These are phyloP conservation scores for Microctonus brassicae DNA, from an alignment of 2,888 invertebrate species.

Conservation along the genomic window DNA sequence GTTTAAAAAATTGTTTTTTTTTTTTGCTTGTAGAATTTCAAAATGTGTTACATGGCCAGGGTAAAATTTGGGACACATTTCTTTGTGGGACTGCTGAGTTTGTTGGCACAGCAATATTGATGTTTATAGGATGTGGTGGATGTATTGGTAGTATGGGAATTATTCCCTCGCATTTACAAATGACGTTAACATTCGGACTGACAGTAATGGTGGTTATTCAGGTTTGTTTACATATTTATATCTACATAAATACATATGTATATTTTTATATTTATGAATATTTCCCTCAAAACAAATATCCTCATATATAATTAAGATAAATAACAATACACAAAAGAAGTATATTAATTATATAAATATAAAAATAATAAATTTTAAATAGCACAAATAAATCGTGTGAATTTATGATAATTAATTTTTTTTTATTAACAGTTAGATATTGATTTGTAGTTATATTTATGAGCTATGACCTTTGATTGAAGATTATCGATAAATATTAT, in stretches of 20 bases:
- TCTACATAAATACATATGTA: no score
- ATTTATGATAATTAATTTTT: no score
- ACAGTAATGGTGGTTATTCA: slow-evolving; percentile 66
- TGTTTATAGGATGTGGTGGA: slow-evolving; percentile 67
- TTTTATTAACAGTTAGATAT: no score
- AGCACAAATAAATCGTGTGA: no score
- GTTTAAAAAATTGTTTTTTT: not conserved
- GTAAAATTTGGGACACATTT: slow-evolving; percentile 49
- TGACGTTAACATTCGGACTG: slow-evolving; percentile 64
- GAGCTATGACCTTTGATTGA: not conserved
- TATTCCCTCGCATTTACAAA: slow-evolving; percentile 57
- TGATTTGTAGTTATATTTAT: no score
- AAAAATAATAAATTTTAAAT: not conserved
- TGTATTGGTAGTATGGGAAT: slow-evolving; percentile 53
- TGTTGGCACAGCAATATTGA: slow-evolving; percentile 63
- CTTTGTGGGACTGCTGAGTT: slow-evolving; percentile 63
- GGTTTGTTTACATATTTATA: no score
- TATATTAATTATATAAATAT: not conserved
- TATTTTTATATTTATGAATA: no score
- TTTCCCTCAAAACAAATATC: no score
- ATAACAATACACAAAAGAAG: not conserved
- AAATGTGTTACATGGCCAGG: slow-evolving; percentile 52
- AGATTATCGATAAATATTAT: not conserved
- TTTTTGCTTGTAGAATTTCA: slow-evolving; percentile 52
- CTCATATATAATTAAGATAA: not conserved